phyloP scores from a whole-genome alignment of 2,888 invertebrate genomes.

The Harpalus rubripes region DNA sequence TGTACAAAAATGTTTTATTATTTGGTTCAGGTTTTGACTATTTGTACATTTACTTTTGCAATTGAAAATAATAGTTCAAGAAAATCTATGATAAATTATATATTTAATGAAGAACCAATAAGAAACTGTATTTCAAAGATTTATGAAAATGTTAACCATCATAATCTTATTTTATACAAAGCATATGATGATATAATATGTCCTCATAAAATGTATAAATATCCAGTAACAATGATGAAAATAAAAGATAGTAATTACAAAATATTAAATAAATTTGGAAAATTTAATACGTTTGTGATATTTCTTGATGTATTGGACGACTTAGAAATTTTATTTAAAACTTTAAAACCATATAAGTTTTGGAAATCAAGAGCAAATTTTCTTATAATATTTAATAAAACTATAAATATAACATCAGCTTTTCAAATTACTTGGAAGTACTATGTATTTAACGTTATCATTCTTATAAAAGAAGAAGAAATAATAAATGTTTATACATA shows the following conservation, averaged over 20 bases:
- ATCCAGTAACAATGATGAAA: constrained; percentile 19
- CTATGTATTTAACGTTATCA: constrained; percentile 22
- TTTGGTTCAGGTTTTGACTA: neutral
- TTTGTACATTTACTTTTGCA: neutral
- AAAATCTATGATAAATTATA: neutral
- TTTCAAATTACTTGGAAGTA: constrained; percentile 33
- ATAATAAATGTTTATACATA: constrained; percentile 11
- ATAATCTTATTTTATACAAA: constrained; percentile 20
- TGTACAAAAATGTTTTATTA: neutral
- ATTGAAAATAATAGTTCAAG: neutral
- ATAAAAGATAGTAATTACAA: constrained; percentile 13
- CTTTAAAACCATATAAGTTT: constrained; percentile 1
- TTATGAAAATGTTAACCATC: neutral
- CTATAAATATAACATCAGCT: constrained; percentile 1
- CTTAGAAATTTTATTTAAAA: constrained; percentile 11
- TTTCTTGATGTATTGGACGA: constrained; percentile 6
- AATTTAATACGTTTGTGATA: constrained; percentile 33
- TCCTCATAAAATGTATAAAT: neutral
- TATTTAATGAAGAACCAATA: neutral
- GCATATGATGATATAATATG: neutral
- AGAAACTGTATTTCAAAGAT: neutral
- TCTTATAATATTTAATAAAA: constrained; percentile 4
- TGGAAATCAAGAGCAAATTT: constrained; percentile 29
- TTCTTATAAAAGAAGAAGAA: constrained; percentile 6
- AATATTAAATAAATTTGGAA: neutral